Evolutionary conservation across 2,888 invertebrate species (phyloP).

Genomic region (Mesochorus sp.): DNA sequence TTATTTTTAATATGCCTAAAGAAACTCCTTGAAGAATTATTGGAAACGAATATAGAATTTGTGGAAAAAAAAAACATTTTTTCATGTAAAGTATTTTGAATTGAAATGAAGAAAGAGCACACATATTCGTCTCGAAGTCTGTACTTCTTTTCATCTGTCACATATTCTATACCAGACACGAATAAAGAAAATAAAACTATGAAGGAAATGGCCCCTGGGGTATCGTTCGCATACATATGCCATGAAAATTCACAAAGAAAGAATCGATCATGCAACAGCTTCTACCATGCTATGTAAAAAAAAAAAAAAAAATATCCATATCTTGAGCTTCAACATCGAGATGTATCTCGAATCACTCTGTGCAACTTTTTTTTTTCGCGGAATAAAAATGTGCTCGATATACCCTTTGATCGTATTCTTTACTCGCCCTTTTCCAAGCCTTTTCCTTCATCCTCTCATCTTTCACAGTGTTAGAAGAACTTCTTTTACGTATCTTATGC

Average conservation of each 20-base stretch:
- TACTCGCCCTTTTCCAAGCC: neutral
- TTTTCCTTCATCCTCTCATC: neutral
- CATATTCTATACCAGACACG: slow-evolving; percentile 2
- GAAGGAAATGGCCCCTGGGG: slow-evolving; percentile 3
- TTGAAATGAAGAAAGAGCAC: neutral
- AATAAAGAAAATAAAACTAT: neutral
- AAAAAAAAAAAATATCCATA: neutral
- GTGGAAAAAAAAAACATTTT: no score
- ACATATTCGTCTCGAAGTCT: slow-evolving; percentile 1
- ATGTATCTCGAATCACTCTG: slow-evolving; percentile 22
- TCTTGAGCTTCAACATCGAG: slow-evolving; percentile 18
- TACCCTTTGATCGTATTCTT: slow-evolving; percentile 45
- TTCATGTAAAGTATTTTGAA: no score
- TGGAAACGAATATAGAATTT: no score
- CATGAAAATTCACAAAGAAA: slow-evolving; percentile 49
- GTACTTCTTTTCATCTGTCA: neutral
- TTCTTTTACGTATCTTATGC: slow-evolving; percentile 22
- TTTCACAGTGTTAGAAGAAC: slow-evolving; percentile 9
- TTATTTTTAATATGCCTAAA: no score
- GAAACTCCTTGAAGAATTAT: no score
- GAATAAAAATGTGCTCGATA: slow-evolving; percentile 52
- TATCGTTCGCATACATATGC: slow-evolving; percentile 18
- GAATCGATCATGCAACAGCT: slow-evolving; percentile 54
- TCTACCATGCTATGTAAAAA: slow-evolving; percentile 5
- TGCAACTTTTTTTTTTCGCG: slow-evolving; percentile 31